These are phyloP conservation scores for Phymorhynchus buccinoides DNA, from an alignment of 1,140 invertebrate species.

Conservation along the genomic window DNA sequence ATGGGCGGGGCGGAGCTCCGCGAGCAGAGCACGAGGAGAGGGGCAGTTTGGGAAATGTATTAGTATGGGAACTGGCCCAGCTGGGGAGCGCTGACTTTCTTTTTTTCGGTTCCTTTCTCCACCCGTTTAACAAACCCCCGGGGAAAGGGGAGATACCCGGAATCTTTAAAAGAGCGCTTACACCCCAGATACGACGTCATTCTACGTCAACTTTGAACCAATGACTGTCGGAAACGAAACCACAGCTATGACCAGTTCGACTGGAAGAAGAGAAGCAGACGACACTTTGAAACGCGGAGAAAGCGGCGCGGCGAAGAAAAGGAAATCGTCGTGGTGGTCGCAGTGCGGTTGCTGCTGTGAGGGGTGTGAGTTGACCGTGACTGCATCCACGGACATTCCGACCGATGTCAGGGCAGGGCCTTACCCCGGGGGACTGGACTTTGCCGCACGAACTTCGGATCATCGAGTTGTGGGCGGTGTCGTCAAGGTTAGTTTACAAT, in stretches of 20 bases:
- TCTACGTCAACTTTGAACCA: background rate
- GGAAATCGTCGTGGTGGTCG: background rate
- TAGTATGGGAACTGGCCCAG: slow-evolving; percentile 25
- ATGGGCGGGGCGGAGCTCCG: slow-evolving; percentile 6
- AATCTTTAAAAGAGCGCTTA: slow-evolving; percentile 8
- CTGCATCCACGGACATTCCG: slow-evolving; percentile 48
- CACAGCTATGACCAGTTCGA: slow-evolving; percentile 14
- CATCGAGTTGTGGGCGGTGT: slow-evolving; percentile 34
- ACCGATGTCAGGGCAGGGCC: slow-evolving; percentile 43
- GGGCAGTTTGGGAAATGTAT: background rate
- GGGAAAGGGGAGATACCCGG: background rate
- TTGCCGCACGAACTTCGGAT: slow-evolving; percentile 47
- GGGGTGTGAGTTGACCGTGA: slow-evolving; percentile 37
- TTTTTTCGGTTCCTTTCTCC: background rate
- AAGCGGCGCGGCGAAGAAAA: background rate
- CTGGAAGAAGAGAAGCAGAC: slow-evolving; percentile 28
- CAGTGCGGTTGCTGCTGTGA: background rate
- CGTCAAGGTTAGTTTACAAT: slow-evolving; percentile 54
- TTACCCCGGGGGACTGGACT: slow-evolving; percentile 47
- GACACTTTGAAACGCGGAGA: background rate
- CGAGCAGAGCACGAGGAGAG: background rate
- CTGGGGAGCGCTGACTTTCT: slow-evolving; percentile 18
- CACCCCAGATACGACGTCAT: background rate
- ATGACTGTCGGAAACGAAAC: slow-evolving; percentile 14
- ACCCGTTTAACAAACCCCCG: background rate